Evolutionary conservation across 2,888 invertebrate species (phyloP), one percentile per base, ranked within the genome.

Genomic region (Crepidodera aurea): DNA sequence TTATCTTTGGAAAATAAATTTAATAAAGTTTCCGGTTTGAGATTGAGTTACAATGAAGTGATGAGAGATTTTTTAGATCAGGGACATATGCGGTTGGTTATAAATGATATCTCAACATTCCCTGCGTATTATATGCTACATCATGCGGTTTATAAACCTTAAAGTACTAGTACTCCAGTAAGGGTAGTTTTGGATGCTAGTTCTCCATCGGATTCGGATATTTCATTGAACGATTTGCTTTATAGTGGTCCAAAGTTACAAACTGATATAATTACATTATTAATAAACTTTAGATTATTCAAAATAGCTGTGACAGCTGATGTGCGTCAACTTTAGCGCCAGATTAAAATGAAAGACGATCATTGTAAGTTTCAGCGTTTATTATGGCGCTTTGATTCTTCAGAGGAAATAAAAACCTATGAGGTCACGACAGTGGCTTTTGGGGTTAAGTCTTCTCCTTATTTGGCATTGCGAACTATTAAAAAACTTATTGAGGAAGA

Each of bases 311-410:
- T 51, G 37, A 27, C 42, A 5, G 19, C 54, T n/a, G 42, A 42
- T 13, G n/a, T 42, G 27, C 18, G 54, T 2, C 16, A 51, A 37
- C 25, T 51, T 15, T 37, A 37, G 34, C 10, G 16, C 1, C 51
- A 51, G 13, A 42, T 54, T 22, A 42, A 48, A 25, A 2, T 57
- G 12, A 6, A 19, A 22, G 34, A 22, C 15, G 57, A 48, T 29
- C 40, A 51, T 29, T 42, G 51, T 25, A 18, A 22, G 34, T 51
- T 22, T 22, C 51, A 59, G 37, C 32, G 51, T 19, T 32, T 51
- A 51, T 42, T 59, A 51, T 59, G 40, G 51, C 27, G 59, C 22
- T 59, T 59, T 51, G 7, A 51, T 34, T 10, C 34, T n/a, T 34
- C 32, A 12, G 19, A 44, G 3, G 32, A 57, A 34, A 57, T 57